phyloP scores from a whole-genome alignment of 2,113 vertebrate genomes.

The Xerus inauris region DNA sequence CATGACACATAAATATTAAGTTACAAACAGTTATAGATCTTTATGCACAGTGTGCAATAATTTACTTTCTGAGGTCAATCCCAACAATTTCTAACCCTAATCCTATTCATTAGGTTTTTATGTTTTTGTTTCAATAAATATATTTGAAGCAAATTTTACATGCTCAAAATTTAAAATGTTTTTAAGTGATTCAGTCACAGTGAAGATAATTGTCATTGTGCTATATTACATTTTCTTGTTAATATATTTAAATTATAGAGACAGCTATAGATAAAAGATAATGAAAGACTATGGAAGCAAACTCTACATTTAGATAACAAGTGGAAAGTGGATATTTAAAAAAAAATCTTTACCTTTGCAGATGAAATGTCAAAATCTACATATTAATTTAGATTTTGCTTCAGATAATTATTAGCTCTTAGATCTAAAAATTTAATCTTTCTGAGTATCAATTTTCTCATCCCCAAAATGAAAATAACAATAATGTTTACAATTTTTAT shows the following conservation, averaged over 20 bases:
- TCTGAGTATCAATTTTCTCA: not conserved
- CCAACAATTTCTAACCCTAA: not conserved
- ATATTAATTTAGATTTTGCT: not conserved
- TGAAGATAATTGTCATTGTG: not conserved
- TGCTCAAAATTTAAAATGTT: not conserved
- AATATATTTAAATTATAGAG: not conserved
- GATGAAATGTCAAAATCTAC: too few relatives aligned
- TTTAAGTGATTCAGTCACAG: not conserved
- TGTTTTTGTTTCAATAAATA: conserved; percentile 29
- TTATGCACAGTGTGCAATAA: not conserved
- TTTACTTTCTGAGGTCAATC: not conserved
- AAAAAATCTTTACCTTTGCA: too few relatives aligned
- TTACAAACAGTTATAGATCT: not conserved
- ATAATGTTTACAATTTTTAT: not conserved
- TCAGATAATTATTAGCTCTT: not conserved
- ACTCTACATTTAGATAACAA: not conserved
- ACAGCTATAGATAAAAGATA: not conserved
- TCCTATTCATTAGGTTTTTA: not conserved
- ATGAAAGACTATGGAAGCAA: not conserved
- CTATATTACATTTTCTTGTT: not conserved
- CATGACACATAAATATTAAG: not conserved
- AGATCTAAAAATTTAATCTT: not conserved
- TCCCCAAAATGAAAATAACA: not conserved
- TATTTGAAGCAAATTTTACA: not conserved
- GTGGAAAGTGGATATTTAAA: too few relatives aligned